Evolutionary conservation across 2,797 vertebrate genomes (phyloP).

Genomic region (Rhadinocentrus ornatus): DNA sequence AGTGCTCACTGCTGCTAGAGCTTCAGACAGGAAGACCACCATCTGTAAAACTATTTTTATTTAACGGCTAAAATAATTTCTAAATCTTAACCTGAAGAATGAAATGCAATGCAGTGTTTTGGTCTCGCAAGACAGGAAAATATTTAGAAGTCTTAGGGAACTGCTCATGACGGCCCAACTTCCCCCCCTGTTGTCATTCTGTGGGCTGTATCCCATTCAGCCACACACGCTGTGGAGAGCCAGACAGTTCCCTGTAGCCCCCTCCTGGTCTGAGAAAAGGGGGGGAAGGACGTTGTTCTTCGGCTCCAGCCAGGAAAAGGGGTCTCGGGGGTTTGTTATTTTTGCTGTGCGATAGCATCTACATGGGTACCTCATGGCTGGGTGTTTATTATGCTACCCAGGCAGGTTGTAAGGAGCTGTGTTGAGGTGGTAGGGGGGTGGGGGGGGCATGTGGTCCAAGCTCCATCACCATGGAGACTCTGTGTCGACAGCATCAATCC

Average conservation of each 20-base stretch:
- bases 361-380: slow-evolving; percentile 77
- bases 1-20: slow-evolving; percentile 24
- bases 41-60: neutral
- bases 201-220: slow-evolving; percentile 38
- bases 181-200: slow-evolving; percentile 27
- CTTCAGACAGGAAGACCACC: slow-evolving; percentile 45
- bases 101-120: slow-evolving; percentile 29
- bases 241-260: slow-evolving; percentile 58
- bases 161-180: slow-evolving; percentile 34
- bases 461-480: slow-evolving; percentile 70
- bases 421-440: slow-evolving; percentile 19
- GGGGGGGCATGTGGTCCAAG: slow-evolving; percentile 38
- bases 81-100: slow-evolving; percentile 3
- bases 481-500: slow-evolving; percentile 87
- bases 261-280: slow-evolving; percentile 49
- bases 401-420: slow-evolving; percentile 72
- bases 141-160: slow-evolving; percentile 57
- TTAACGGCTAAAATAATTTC: neutral
- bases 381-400: slow-evolving; percentile 83
- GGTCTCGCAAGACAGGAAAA: slow-evolving; percentile 45
- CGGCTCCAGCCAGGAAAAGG: slow-evolving; percentile 91
- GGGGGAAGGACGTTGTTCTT: slow-evolving; percentile 85
- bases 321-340: slow-evolving; percentile 89
- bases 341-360: slow-evolving; percentile 89
- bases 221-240: slow-evolving; percentile 70